Base-by-base conservation (phyloP, 2,888 invertebrate genomes). In the Apamea crenata region DNA sequence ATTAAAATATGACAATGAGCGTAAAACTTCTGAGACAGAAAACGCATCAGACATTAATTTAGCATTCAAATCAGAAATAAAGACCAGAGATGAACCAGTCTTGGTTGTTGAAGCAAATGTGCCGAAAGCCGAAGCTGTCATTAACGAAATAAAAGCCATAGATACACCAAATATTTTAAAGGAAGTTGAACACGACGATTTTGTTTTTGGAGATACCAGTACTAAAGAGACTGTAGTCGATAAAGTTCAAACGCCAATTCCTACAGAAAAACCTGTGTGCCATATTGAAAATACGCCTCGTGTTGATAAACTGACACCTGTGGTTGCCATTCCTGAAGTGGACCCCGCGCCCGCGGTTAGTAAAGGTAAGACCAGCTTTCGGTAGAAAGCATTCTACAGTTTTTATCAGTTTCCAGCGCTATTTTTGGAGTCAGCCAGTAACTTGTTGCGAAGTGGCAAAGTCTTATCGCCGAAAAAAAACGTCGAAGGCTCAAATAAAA, bases 161-260 rank as follows among this genome's bases (percentile, higher is more conserved):
- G 8, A 44, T 21, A 56, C 68, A 59, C 25, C 47, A 59, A 74
- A 65, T 59, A 59, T 47, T 59, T 63, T 50, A 59, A 50, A 74
- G 32, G 61, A 50, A 67, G 61, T 40, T 14, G 73, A 73, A 59
- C 53, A 82, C 44, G 74, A 83, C 18, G 74, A 87, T 61, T 75
- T 87, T 65, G 63, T 84, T 59, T 85, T 90, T 73, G 81, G 75
- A 3, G 70, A 80, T 40, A 80, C 75, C 3, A 80, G 56, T 36
- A 12, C 44, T 18, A 56, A 69, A 68, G 53, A 72, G 50, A 21
- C 61, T 36, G 18, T 65, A n/a, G 32, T 32, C 10, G 56, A 53
- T 72, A 40, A 63, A 72, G 10, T 56, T 50, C 61, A 59, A 63
- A 71, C 25, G 0, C 40, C 40, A 65, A 76, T 8, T 78, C 1